Percentiles rank a stretch among this genome's conserved stretches.
Evolutionary conservation across 2,797 vertebrate species (phyloP).

Genomic region (Poeciliopsis turneri): DNA sequence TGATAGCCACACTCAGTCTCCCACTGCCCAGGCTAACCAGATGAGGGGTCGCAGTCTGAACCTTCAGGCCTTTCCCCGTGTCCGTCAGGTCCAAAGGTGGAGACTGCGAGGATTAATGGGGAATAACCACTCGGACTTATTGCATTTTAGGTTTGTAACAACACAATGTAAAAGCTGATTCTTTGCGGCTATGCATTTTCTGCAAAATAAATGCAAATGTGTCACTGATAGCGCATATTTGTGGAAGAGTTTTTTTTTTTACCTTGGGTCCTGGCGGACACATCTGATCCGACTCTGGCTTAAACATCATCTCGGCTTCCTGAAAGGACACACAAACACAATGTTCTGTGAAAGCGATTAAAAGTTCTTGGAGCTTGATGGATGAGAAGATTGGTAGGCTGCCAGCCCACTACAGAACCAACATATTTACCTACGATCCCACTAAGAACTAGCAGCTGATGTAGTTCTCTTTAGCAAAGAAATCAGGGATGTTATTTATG

Average conservation of each 20-base stretch:
- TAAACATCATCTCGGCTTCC: conserved; percentile 74
- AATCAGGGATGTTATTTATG: not conserved
- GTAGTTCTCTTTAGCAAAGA: not conserved
- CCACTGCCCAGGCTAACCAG: conserved; percentile 86
- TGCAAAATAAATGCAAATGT: not conserved
- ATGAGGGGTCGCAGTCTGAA: conserved; percentile 82
- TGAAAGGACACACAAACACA: conserved; percentile 32
- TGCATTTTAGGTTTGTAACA: not conserved
- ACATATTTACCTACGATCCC: not conserved
- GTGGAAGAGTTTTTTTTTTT: conserved; percentile 18
- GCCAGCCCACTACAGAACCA: not conserved
- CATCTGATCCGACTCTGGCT: conserved; percentile 79
- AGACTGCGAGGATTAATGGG: conserved; percentile 62
- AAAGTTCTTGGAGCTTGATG: not conserved
- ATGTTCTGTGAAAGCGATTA: not conserved
- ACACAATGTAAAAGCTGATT: not conserved
- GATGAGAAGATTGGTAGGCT: not conserved
- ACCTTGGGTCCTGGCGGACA: conserved; percentile 70
- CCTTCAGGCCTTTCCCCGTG: conserved; percentile 83
- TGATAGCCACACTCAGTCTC: conserved; percentile 84
- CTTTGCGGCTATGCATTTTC: not conserved
- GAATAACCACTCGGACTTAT: not conserved
- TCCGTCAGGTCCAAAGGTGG: conserved; percentile 81
- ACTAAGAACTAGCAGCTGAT: not conserved
- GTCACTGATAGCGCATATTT: not conserved